Conservation (phyloP, 2,888 invertebrate species). For the Uropetala carovei region DNA sequence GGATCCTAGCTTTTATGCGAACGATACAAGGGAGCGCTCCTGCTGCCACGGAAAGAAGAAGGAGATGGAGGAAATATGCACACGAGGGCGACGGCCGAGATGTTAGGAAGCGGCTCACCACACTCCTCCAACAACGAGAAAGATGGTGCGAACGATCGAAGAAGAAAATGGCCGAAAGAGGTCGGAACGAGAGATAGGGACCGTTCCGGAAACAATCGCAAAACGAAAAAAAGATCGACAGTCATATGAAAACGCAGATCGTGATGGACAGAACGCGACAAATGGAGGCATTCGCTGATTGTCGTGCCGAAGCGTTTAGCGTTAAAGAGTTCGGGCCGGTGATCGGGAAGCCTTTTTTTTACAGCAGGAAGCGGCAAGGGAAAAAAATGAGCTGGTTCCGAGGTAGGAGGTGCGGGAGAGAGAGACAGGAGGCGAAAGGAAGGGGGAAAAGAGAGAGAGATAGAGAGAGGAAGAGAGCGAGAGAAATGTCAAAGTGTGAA, state of each 20-base stretch:
- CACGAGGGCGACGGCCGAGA: too few species aligned
- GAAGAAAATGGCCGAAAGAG: not conserved
- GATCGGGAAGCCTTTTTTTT: not conserved
- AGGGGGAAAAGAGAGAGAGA: not conserved
- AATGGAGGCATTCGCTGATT: not conserved
- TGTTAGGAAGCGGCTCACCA: too few species aligned
- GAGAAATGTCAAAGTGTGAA: not conserved
- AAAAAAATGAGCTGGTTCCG: not conserved
- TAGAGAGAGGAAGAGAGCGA: not conserved
- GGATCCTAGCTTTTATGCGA: slow-evolving; percentile 41
- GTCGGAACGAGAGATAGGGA: too few species aligned
- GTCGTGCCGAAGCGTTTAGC: not conserved
- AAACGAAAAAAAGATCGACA: not conserved
- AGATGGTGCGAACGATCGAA: not conserved
- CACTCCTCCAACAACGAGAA: too few species aligned
- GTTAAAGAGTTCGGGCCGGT: not conserved
- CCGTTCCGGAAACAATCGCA: too few species aligned
- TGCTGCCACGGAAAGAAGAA: slow-evolving; percentile 42
- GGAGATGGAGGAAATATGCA: not conserved
- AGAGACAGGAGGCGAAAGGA: not conserved
- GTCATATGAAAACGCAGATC: not conserved
- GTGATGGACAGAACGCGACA: not conserved
- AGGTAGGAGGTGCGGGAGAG: not conserved
- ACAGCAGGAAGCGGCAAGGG: not conserved
- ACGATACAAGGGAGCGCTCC: slow-evolving; percentile 15